Evolutionary conservation across 2,113 vertebrate genomes (phyloP).

Genomic region (Malurus melanocephalus): DNA sequence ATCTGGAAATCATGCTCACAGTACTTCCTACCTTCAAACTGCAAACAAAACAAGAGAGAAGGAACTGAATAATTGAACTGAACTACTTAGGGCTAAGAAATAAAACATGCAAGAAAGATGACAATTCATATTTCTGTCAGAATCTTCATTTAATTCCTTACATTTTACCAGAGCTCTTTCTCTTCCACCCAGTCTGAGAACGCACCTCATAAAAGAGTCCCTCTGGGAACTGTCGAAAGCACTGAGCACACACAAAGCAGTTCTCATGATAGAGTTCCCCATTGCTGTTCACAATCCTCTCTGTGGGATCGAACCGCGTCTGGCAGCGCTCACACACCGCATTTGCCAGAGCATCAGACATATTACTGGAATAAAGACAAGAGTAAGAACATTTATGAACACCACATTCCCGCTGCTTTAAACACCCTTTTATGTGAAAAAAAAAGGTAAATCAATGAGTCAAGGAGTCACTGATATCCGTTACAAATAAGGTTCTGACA

Average conservation of each 20-base stretch:
- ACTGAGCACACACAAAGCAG: slow-evolving; percentile 80
- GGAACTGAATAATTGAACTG: background rate
- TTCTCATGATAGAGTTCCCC: slow-evolving; percentile 75
- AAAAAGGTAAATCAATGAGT: background rate
- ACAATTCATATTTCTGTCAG: background rate
- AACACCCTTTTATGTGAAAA: background rate
- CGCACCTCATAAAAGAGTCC: slow-evolving; percentile 81
- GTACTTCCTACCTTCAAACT: slow-evolving; percentile 81
- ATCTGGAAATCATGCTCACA: slow-evolving; percentile 82
- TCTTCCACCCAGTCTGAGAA: background rate
- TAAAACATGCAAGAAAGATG: background rate
- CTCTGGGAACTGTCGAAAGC: slow-evolving; percentile 76
- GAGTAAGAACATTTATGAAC: background rate
- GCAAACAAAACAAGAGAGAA: slow-evolving; percentile 6
- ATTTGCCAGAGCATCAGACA: slow-evolving; percentile 73
- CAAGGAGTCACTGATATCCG: background rate
- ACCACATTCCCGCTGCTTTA: background rate
- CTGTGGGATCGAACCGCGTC: slow-evolving; percentile 60
- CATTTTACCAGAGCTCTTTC: background rate
- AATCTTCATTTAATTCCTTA: background rate
- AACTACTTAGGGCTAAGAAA: background rate
- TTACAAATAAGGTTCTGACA: background rate
- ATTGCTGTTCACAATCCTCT: slow-evolving; percentile 74
- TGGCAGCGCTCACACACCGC: slow-evolving; percentile 74
- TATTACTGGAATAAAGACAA: slow-evolving; percentile 61